Evolutionary conservation across 1,140 invertebrate species (phyloP), one percentile per base, ranked within the genome.

Genomic region (Lordiphosa collinella): DNA sequence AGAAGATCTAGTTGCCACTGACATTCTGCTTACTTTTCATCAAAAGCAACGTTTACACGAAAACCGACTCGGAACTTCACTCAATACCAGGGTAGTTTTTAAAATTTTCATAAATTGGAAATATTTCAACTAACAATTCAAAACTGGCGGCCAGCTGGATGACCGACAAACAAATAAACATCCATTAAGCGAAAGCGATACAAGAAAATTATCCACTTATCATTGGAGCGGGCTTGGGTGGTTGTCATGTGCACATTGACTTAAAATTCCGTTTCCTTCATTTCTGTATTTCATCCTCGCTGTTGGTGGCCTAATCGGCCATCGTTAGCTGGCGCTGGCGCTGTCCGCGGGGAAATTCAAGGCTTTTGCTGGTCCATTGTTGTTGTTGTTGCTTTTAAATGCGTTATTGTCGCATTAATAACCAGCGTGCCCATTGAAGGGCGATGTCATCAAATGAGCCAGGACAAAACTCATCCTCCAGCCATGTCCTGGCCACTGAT

Each of bases 331-430:
- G 69, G 10, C 6, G 29, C 25, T 29, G 16, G 9, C 43, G 49
- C 73, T 52, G 62, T 64, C 50, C 52, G 52, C 34, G 43, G 47
- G 44, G 51, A 52, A 40, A 57, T 60, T 74, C 50, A 59, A 53
- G 49, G 50, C 62, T 63, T 67, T 75, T 82, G 66, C 66, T 57
- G 59, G 54, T 18, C 55, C 53, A 75, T 76, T 82, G 76, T 38
- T 60, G 48, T 50, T 60, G 54, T 58, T 78, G 70, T 84, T 82
- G 76, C 72, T 84, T 25, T 84, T 78, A 84, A 84, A 84, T 69
- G 78, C 71, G 78, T 78, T 82, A 82, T 82, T 84, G 72, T 82
- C 59, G 68, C 72, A 84, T 84, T 84, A 84, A 78, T 84, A 84
- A 84, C 67, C 70, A 84, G 70, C 60, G 50, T 12, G 25, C 11